Evolutionary conservation across 2,797 vertebrate species (phyloP).

Genomic region (Kryptolebias ocellatus): DNA sequence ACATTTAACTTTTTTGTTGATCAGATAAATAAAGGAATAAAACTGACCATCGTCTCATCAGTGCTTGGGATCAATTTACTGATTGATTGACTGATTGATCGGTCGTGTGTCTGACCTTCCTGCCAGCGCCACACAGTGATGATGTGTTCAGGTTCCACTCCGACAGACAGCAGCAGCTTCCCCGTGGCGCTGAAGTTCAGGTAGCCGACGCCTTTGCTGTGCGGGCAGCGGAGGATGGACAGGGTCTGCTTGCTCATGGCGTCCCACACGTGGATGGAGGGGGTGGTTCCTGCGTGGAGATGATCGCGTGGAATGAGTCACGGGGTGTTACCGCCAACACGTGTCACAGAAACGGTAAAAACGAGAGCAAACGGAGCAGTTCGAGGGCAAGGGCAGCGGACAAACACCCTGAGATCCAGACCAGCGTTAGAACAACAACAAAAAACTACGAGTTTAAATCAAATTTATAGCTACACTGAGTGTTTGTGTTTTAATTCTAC

Average conservation of each 20-base stretch:
- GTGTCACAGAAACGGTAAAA: not conserved
- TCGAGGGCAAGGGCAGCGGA: conserved; percentile 33
- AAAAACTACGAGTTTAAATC: not conserved
- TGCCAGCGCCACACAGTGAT: conserved; percentile 97
- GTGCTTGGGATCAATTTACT: not conserved
- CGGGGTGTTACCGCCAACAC: accelerated
- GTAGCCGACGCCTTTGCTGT: conserved; percentile 91
- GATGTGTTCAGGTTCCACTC: conserved; percentile 92
- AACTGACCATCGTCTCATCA: too few relatives aligned
- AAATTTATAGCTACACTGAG: too few relatives aligned
- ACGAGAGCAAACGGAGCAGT: conserved; percentile 20
- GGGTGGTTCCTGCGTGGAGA: conserved; percentile 84
- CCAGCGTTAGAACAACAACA: not conserved
- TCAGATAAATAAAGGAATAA: too few relatives aligned
- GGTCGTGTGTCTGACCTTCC: conserved; percentile 82
- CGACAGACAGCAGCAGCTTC: conserved; percentile 92
- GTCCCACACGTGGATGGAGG: conserved; percentile 94
- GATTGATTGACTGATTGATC: not conserved
- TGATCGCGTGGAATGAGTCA: accelerated
- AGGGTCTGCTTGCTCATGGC: conserved; percentile 93
- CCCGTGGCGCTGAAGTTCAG: conserved; percentile 95
- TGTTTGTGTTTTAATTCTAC: not conserved
- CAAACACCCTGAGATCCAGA: conserved; percentile 50
- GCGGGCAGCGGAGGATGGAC: conserved; percentile 92
- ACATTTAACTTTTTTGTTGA: too few relatives aligned